These are phyloP conservation scores for Aptenodytes patagonicus DNA, from an alignment of 2,113 vertebrate genomes.

Conservation along the genomic window DNA sequence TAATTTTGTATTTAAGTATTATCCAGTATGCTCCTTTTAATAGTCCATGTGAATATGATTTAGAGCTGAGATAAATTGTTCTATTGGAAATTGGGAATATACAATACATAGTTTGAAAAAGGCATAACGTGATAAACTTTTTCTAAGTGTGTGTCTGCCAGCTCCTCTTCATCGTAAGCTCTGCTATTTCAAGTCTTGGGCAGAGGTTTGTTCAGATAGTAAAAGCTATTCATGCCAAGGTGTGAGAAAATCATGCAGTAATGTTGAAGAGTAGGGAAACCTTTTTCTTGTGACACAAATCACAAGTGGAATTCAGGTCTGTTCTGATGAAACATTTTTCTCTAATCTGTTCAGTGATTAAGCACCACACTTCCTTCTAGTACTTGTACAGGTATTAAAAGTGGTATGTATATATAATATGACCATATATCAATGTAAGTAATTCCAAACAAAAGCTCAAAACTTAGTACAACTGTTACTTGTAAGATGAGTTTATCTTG, in stretches of 20 bases:
- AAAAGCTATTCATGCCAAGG: background rate
- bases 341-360: background rate
- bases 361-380: background rate
- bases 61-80: background rate
- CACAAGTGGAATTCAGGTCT: background rate
- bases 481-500: background rate
- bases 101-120: background rate
- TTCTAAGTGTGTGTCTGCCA: background rate
- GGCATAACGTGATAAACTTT: background rate
- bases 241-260: background rate
- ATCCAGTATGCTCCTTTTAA: background rate
- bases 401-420: background rate
- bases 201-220: background rate
- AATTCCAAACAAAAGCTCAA: background rate
- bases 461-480: background rate
- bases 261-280: background rate
- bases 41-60: background rate
- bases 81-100: background rate
- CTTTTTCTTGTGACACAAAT: background rate
- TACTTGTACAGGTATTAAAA: background rate
- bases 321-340: background rate
- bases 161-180: background rate
- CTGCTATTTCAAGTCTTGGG: background rate
- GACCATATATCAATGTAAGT: background rate
- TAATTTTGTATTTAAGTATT: background rate